Evolutionary conservation across 2,888 invertebrate species (phyloP).

Genomic region (Seira sanloemensis): DNA sequence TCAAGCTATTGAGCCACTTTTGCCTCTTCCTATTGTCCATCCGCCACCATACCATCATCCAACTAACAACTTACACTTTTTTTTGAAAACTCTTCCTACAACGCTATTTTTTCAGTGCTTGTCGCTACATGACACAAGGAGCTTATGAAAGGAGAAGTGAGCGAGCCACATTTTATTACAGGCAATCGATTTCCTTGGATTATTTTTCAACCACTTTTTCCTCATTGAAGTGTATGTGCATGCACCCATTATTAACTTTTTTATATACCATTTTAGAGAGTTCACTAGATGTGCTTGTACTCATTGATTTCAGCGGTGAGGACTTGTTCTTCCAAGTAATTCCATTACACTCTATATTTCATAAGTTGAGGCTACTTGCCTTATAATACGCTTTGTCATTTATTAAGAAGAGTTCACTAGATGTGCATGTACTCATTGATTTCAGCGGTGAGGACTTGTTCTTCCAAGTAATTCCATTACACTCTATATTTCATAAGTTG

Average conservation of each 20-base stretch:
- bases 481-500: neutral
- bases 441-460: neutral
- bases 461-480: neutral
- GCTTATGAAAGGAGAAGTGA: constrained; percentile 22
- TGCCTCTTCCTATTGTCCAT: constrained; percentile 55
- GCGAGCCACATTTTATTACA: neutral
- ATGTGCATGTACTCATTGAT: neutral
- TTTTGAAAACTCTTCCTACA: neutral
- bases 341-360: neutral
- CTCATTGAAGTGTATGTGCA: neutral
- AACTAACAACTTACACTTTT: constrained; percentile 42
- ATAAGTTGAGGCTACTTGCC: neutral
- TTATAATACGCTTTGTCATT: too few relatives aligned
- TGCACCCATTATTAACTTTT: neutral
- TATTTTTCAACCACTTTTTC: neutral
- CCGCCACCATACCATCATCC: neutral
- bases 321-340: neutral
- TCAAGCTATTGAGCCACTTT: constrained; percentile 63
- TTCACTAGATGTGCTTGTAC: too few relatives aligned
- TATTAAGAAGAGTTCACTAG: too few relatives aligned
- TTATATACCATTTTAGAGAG: too few relatives aligned
- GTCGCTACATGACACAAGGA: neutral
- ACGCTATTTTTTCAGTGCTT: constrained; percentile 22
- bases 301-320: neutral
- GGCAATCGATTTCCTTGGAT: constrained; percentile 47